Evolutionary conservation across 2,113 vertebrate species (phyloP), one percentile per base, ranked within the genome.

Genomic region (Lampris incognitus): DNA sequence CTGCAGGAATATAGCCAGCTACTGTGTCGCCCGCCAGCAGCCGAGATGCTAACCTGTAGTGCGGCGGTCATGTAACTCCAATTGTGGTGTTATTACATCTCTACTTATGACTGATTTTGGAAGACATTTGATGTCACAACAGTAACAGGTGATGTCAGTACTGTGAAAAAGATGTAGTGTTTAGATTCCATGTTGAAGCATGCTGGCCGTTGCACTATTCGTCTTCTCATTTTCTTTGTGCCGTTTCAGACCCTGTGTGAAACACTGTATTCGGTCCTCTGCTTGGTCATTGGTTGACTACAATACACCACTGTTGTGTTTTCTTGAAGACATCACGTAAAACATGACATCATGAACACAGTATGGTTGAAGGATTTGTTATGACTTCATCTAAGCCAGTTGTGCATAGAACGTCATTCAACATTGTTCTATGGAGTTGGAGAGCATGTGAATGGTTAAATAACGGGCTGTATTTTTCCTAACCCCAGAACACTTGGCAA

Each of bases 381-480:
- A 78, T 88, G 86, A 85, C 82, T 93, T 89, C 74, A 90, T 90
- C 83, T 79, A 83, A 85, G 80, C 77, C 61, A 75, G 87, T 86
- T 89, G 84, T 86, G 56, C 81, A 55, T 24, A 9, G 58, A 87
- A 63, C 60, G 88, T 82, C 89, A 89, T 88, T 84, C 79, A 7
- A 57, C 86, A 88, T 90, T 91, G 84, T 91, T 90, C 86, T 71
- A 39, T 72, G 10, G 69, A n/a, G 60, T 85, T 67, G 40, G 74
- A 81, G 70, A 82, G 74, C 41, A 78, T 72, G 69, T 52, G 6
- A 72, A 56, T 71, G 11, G 56, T 79, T 68, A n/a, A 81, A 83
- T 75, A 88, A 89, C 74, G 79, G 61, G 63, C 74, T 63, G 65
- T 44, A 76, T 41, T 66, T 69, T 57, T 52, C 46, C 7, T 41